Base-by-base conservation (phyloP, 2,888 invertebrate genomes). In the Ophion ventricosus region DNA sequence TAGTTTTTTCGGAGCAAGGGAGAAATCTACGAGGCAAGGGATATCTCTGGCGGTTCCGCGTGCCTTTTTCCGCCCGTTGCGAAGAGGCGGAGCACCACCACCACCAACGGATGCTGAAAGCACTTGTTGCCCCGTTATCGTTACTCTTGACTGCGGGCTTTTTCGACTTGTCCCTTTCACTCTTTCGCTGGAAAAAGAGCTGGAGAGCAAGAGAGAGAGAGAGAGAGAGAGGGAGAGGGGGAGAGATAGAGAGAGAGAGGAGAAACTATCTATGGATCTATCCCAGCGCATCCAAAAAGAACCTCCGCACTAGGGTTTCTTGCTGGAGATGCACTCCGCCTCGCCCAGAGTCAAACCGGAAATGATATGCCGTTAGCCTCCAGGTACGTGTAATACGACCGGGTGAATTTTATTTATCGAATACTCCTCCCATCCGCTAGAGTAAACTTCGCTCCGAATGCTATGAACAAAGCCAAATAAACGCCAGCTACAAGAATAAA, bases 41-140 rank as follows among this genome's bases (percentile, higher is more conserved):
- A 83, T 84, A 82, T 85, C 81, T 82, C 80, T 76, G 76, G 63
- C 17, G 49, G 67, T 81, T 20, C 35, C 61, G 61, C 63, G 77
- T 72, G 70, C 72, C 72, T 73, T 84, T 78, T 76, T 73, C 43
- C 64, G 43, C 40, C 76, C 35, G 72, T 75, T 76, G 61, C 82
- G 61, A 84, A 84, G 82, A 83, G 85, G 83, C 80, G 85, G 83
- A 77, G 75, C 70, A 80, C 86, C 49, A 49, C 17, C 49, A 83
- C 88, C 85, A 83, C 88, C 85, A 83, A 85, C 87, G 86, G 88
- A 88, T 87, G 88, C 89, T 91, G 89, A 88, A 88, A 90, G 90
- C 91, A 91, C 91, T 91, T 91, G 91, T 90, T 91, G 91, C 91
- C 84, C 82, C 88, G 87, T 90, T 90, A 90, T 87, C 90, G 88